Conservation (phyloP, 2,797 vertebrate species). For the Gymnodraco acuticeps region DNA sequence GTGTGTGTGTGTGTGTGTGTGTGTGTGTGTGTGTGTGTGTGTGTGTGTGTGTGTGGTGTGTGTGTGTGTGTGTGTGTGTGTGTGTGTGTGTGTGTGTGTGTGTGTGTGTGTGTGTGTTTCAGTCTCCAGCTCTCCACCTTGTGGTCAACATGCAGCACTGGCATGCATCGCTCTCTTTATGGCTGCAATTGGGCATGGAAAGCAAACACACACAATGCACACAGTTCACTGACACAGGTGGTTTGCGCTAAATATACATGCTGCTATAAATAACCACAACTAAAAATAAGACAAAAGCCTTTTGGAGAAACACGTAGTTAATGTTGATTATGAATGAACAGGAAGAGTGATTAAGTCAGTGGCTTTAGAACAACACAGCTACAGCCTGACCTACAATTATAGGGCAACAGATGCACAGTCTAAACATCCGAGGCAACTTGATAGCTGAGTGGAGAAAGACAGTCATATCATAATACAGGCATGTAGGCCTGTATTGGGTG, state of each 20-base stretch:
- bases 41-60: not conserved
- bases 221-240: constrained; percentile 75
- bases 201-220: constrained; percentile 71
- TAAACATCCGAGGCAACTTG: constrained; percentile 77
- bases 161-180: constrained; percentile 64
- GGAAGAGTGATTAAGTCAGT: constrained; percentile 60
- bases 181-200: constrained; percentile 83
- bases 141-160: constrained; percentile 79
- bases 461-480: constrained; percentile 77
- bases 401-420: constrained; percentile 77
- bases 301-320: constrained; percentile 59
- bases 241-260: constrained; percentile 77
- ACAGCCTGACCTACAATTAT: constrained; percentile 68
- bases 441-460: constrained; percentile 77
- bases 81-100: constrained; percentile 23
- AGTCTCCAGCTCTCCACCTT: constrained; percentile 84
- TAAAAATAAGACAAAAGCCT: constrained; percentile 64
- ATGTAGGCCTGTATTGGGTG: constrained; percentile 71
- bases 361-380: constrained; percentile 56
- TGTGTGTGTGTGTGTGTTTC: constrained; percentile 11
- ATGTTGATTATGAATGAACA: constrained; percentile 73
- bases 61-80: not conserved
- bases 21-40: constrained; percentile 2
- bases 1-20: not conserved
- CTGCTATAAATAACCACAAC: constrained; percentile 82